A percentile compares a stretch with the other conserved stretches of the same genome.
Conservation (phyloP, 2,888 invertebrate species). For the Epinotia ramella region DNA sequence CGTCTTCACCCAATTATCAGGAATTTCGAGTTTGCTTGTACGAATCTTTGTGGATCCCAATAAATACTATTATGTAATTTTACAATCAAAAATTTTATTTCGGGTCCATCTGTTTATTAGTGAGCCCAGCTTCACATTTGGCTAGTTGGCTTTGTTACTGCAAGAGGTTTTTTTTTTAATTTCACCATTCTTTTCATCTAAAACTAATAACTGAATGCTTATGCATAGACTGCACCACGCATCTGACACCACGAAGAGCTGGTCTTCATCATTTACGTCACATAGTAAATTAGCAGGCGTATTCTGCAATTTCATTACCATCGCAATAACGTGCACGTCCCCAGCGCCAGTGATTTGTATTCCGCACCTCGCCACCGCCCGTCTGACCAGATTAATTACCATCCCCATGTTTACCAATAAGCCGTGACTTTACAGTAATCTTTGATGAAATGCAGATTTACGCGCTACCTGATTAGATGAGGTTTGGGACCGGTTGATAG, state of each 20-base stretch:
- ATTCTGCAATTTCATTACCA: slow-evolving; percentile 38
- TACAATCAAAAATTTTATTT: too few relatives aligned
- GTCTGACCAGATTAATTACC: slow-evolving; percentile 84
- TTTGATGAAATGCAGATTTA: slow-evolving; percentile 52
- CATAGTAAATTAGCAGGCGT: slow-evolving; percentile 35
- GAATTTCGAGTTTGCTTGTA: not conserved
- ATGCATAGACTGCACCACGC: not conserved
- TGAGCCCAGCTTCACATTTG: not conserved
- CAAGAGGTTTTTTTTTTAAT: not conserved
- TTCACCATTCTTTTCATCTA: not conserved
- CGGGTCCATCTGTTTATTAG: not conserved
- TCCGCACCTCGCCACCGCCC: slow-evolving; percentile 70
- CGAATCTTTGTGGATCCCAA: too few relatives aligned
- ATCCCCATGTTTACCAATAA: slow-evolving; percentile 81
- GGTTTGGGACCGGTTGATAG: not conserved
- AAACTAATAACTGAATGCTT: not conserved
- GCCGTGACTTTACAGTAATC: slow-evolving; percentile 74
- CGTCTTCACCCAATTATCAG: not conserved
- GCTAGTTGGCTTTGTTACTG: not conserved
- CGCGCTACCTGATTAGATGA: not conserved
- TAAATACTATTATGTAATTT: too few relatives aligned
- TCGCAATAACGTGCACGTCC: slow-evolving; percentile 35
- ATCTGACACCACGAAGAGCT: not conserved
- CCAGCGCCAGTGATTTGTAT: slow-evolving; percentile 74
- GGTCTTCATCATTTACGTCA: slow-evolving; percentile 19